A percentile compares a stretch with the other conserved stretches of the same genome.
Evolutionary conservation across 1,140 invertebrate species (phyloP).

Genomic region (Musca vetustissima): DNA sequence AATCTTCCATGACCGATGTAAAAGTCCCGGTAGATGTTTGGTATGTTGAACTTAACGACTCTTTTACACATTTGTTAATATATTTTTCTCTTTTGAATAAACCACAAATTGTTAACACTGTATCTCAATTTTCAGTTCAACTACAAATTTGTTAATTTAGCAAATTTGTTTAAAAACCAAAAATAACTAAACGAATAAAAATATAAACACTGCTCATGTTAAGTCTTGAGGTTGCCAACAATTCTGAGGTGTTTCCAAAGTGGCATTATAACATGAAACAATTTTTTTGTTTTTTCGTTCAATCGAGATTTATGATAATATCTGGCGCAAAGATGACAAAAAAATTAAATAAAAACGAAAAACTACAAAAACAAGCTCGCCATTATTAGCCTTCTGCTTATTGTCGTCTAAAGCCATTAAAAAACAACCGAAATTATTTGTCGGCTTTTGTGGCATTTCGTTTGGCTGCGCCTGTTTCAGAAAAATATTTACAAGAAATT

Average conservation of each 20-base stretch:
- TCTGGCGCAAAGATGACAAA: background rate
- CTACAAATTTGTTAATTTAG: conserved; percentile 18
- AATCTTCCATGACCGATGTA: no score
- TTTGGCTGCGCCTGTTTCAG: background rate
- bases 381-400: background rate
- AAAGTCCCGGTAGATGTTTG: no score
- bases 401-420: no score
- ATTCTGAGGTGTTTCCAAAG: conserved; percentile 14
- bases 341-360: background rate
- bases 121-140: background rate
- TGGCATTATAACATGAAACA: conserved; percentile 18
- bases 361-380: background rate
- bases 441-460: conserved; percentile 9
- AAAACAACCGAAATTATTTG: background rate
- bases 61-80: no score
- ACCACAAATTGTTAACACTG: no score
- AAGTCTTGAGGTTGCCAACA: no score
- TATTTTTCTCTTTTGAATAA: no score
- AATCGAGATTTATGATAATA: conserved; percentile 23
- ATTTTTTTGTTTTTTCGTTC: background rate
- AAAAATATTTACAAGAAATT: conserved; percentile 21
- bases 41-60: no score
- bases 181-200: background rate
- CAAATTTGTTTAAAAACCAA: conserved; percentile 14
- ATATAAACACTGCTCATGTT: no score